Conservation (phyloP, 2,113 vertebrate species). For the Conger conger region DNA sequence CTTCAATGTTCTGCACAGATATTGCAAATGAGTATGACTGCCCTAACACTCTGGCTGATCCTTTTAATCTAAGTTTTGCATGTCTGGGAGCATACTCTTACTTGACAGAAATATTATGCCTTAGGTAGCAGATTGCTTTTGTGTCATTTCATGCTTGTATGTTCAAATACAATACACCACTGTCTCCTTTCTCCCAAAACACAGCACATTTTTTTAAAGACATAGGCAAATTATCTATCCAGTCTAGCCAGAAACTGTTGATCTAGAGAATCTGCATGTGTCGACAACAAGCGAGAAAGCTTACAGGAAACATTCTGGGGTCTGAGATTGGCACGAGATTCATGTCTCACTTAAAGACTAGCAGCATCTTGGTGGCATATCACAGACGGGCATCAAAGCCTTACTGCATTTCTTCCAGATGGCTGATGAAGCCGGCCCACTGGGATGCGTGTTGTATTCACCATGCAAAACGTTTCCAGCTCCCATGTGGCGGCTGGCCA, state of each 20-base stretch:
- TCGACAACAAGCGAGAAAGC: neutral
- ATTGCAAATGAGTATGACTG: neutral
- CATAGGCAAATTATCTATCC: neutral
- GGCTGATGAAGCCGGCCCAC: neutral
- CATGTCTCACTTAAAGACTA: neutral
- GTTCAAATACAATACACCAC: neutral
- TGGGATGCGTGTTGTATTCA: neutral
- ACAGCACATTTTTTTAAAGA: neutral
- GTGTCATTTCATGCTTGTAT: neutral
- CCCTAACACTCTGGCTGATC: constrained; percentile 1
- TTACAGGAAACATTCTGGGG: neutral
- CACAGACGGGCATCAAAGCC: constrained; percentile 5
- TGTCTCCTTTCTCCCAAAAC: neutral
- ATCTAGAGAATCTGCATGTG: neutral
- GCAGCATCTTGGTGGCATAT: neutral
- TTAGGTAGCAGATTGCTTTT: neutral
- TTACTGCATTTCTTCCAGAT: neutral
- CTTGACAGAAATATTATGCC: neutral
- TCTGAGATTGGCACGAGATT: neutral
- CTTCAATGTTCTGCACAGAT: neutral
- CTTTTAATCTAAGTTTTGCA: neutral
- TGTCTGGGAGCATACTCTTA: neutral
- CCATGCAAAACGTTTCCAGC: neutral
- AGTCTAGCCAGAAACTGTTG: neutral
- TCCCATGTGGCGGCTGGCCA: neutral